Base-by-base conservation (phyloP, 1,140 invertebrate species). In the Lutraria rhynchaena region DNA sequence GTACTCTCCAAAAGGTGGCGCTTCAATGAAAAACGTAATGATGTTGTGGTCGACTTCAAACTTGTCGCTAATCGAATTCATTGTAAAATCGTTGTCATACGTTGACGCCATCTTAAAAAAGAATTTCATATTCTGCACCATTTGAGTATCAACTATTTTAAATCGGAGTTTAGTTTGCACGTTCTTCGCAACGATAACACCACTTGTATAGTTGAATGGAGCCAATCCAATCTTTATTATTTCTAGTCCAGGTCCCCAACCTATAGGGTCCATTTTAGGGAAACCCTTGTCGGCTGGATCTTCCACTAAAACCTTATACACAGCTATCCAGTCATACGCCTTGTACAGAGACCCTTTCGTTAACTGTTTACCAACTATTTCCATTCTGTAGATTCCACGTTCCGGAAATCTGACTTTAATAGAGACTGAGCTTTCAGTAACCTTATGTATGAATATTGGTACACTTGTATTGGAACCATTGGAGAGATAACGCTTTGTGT, bases 1-100 rank as follows among this genome's bases (percentile, higher is more conserved):
- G 57, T 88, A 88, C 55, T 88, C 85, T n/a, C 87, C 87, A n/a
- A 82, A 85, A 44, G 73, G 81, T 17, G 87, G 87, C 29, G 81
- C 80, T 61, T 83, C 81, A 2, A 85, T 76, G 74, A 80, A 80
- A 58, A 88, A 88, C 19, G 78, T 81, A 58, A 88, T 84, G 46
- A 88, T 76, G 41, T 83, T 80, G 3, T 61, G 31, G 44, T 84
- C 81, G 29, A 81, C 35, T 11, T 86, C 87, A 53, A 83, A 76
- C 19, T 83, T 60, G 63, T 88, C 82, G 53, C 85, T 78, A 1
- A 86, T 60, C 1, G 76, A 37, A 55, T 83, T 83, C 27, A 70
- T 51, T n/a, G 24, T 77, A 22, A 80, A 60, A 35, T 81, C 80
- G 27, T 83, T 82, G 58, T 81, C 78, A 65, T 74, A 73, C 0